phyloP scores from a whole-genome alignment of 2,113 vertebrate genomes.

The Centrocercus urophasianus region DNA sequence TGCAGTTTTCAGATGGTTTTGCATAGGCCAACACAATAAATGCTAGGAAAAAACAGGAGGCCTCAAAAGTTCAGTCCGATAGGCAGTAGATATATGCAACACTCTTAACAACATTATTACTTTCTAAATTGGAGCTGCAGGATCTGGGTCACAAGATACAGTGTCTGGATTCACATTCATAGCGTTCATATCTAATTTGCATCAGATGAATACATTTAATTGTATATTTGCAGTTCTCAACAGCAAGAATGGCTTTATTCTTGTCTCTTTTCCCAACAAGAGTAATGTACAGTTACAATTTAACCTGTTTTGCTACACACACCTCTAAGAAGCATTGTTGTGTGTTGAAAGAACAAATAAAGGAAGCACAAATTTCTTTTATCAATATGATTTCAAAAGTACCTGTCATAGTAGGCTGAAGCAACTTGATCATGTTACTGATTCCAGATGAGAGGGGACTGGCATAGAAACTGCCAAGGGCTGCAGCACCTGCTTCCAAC shows the following conservation, averaged over 20 bases:
- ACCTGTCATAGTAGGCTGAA: slow-evolving; percentile 91
- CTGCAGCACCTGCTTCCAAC: slow-evolving; percentile 87
- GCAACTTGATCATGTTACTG: slow-evolving; percentile 86
- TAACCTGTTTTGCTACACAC: not conserved
- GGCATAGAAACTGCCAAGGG: slow-evolving; percentile 88
- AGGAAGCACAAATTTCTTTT: not conserved
- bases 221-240: not conserved
- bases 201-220: not conserved
- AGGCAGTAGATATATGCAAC: not conserved
- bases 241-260: not conserved
- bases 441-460: slow-evolving; percentile 87
- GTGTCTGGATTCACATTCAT: not conserved
- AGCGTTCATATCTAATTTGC: not conserved
- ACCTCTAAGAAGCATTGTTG: not conserved
- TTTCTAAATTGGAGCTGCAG: not conserved
- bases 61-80: not conserved
- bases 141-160: not conserved
- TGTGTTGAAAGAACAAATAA: not conserved
- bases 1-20: not conserved
- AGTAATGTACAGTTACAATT: not conserved
- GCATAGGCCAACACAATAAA: not conserved
- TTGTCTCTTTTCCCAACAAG: not conserved
- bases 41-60: not conserved
- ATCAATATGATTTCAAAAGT: not conserved
- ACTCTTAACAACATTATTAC: fast-evolving